Conservation (phyloP, 2,888 invertebrate species). For the Noctua janthina region DNA sequence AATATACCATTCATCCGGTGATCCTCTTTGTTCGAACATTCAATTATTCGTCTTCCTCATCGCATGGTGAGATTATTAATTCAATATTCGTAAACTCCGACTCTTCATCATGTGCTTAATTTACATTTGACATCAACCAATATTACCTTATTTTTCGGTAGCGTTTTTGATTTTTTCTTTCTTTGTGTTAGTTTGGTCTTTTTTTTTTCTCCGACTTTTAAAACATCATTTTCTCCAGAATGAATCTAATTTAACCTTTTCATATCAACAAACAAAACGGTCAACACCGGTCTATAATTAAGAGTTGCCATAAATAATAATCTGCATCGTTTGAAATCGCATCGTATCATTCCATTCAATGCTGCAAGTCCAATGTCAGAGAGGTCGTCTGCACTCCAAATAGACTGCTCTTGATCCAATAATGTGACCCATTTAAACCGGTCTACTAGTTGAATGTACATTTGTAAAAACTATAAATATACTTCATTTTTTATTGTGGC, state of each 20-base stretch:
- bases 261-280: background rate
- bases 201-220: background rate
- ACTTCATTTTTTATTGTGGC: conserved; percentile 12
- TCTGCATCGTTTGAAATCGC: conserved; percentile 35
- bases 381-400: conserved; percentile 71
- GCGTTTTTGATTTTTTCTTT: background rate
- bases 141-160: conserved; percentile 15
- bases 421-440: conserved; percentile 74
- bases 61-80: conserved; percentile 55
- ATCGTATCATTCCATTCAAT: conserved; percentile 51
- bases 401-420: conserved; percentile 80
- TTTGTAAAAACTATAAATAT: conserved; percentile 51
- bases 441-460: conserved; percentile 50
- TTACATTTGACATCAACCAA: conserved; percentile 41
- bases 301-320: conserved; percentile 28
- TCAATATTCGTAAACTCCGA: conserved; percentile 45
- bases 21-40: conserved; percentile 50
- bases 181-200: background rate
- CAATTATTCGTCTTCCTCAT: conserved; percentile 41
- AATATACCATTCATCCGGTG: conserved; percentile 43
- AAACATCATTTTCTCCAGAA: background rate
- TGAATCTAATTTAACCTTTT: background rate
- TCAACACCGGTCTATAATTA: conserved; percentile 9
- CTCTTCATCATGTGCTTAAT: conserved; percentile 41
- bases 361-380: conserved; percentile 75